These are phyloP conservation scores for Nibea coibor DNA, from an alignment of 2,113 vertebrate species.

Conservation along the genomic window DNA sequence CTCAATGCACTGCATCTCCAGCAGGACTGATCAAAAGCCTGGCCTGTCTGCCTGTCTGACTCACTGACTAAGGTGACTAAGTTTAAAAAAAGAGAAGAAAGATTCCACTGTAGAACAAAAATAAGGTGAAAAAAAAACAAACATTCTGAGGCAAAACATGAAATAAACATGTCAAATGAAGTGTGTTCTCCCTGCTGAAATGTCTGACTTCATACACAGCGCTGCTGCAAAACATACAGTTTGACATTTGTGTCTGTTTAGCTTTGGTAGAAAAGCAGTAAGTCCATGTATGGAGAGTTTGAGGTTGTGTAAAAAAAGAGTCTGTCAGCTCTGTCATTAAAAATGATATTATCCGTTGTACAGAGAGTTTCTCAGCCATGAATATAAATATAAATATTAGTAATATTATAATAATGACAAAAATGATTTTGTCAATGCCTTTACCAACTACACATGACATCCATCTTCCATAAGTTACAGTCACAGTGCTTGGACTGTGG, in stretches of 20 bases:
- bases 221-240: constrained; percentile 13
- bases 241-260: constrained; percentile 28
- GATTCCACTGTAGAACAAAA: background rate
- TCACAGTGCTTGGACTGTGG: too few species aligned
- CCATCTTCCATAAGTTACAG: too few species aligned
- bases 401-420: too few species aligned
- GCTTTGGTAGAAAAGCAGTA: background rate
- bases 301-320: background rate
- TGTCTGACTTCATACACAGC: constrained; percentile 7
- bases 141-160: constrained; percentile 8
- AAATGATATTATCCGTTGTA: background rate
- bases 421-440: too few species aligned
- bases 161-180: constrained; percentile 44
- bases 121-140: background rate
- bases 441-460: too few species aligned
- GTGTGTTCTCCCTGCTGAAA: background rate
- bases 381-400: too few species aligned
- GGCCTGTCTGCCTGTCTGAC: background rate
- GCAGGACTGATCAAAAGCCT: constrained; percentile 15
- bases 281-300: background rate
- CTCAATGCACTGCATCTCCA: background rate
- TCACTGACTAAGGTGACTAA: constrained; percentile 7
- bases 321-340: background rate
- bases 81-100: constrained; percentile 6
- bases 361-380: background rate